Base-by-base conservation (phyloP, 35 echinoderm and acorn worm genomes). In the Chiridota heheva region DNA sequence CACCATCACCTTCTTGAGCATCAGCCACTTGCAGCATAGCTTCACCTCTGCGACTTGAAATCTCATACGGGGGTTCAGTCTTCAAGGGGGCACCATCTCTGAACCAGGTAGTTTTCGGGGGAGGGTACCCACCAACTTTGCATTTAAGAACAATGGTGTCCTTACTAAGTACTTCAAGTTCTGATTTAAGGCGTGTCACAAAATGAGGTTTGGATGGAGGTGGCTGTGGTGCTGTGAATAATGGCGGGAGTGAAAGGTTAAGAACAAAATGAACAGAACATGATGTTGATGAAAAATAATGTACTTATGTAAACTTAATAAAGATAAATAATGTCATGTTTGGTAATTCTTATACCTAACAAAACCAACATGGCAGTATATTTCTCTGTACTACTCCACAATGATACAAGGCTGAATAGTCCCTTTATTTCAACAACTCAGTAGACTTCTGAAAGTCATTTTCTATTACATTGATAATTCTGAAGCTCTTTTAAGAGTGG, bases 91-190 rank as follows among this genome's bases (percentile, higher is more conserved):
- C 55, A 18, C 73, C 82, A 27, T 89, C 91, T 47, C 86, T 89
- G 64, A 66, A 78, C 91, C 91, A 95, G 27, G 68, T 68, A 27
- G 85, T 71, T 1, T 29, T 80, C 12, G 87, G 69, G 40, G 73
- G 71, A n/a, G 80, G 81, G 31, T 90, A 59, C 41, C 79, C 91
- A 8, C 71, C 60, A 40, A 95, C 74, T 36, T 77, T 58, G 44
- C 86, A 84, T 42, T 60, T 64, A 41, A 95, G 72, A 7, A 64
- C 63, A 56, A 46, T 77, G 18, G 86, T 39, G 34, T 75, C 45
- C 38, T 73, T 73, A 53, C 90, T 74, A 33, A 41, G 37, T n/a
- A 95, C 72, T 4, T 72, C 76, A 20, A 71, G 47, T 1, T 49
- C 58, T 12, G 55, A 37, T 20, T 78, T 57, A 49, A 78, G 16